Percentiles rank a stretch among this genome's conserved stretches.
These are phyloP conservation scores for Barypeithes pellucidus DNA, from an alignment of 2,888 invertebrate species.

Conservation along the genomic window DNA sequence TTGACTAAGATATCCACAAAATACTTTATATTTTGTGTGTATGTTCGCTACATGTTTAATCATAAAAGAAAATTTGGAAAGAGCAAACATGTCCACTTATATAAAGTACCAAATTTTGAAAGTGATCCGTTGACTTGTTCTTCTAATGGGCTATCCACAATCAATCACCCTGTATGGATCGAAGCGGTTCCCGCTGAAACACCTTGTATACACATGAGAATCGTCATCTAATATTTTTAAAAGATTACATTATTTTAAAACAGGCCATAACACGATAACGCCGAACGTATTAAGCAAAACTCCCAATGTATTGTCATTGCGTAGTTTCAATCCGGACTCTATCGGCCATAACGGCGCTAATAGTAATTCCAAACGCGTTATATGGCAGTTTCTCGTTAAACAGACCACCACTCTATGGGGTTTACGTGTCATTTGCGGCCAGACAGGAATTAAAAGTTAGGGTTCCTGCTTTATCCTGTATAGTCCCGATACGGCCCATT, in stretches of 20 bases:
- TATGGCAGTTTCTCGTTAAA: slow-evolving; percentile 70
- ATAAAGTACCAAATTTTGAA: too few species aligned
- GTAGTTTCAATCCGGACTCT: slow-evolving; percentile 61
- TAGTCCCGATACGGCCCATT: slow-evolving; percentile 36
- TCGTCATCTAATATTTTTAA: too few species aligned
- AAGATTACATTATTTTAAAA: background rate
- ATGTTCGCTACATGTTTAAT: too few species aligned
- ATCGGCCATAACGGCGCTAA: slow-evolving; percentile 69
- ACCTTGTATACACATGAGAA: too few species aligned
- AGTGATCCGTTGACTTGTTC: too few species aligned
- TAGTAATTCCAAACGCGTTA: slow-evolving; percentile 68
- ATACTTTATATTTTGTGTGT: too few species aligned
- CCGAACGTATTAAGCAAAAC: slow-evolving; percentile 33
- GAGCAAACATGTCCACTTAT: too few species aligned
- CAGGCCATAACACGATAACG: background rate
- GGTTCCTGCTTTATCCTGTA: slow-evolving; percentile 64
- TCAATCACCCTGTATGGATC: too few species aligned
- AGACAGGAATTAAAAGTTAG: slow-evolving; percentile 69
- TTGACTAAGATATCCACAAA: too few species aligned
- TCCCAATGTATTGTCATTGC: slow-evolving; percentile 35
- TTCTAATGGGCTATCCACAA: too few species aligned
- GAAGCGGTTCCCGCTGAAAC: too few species aligned
- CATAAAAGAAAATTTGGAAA: too few species aligned
- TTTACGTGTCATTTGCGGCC: slow-evolving; percentile 70
- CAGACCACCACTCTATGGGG: slow-evolving; percentile 65